phyloP scores from a whole-genome alignment of 2,113 vertebrate species.

The Gobio gobio region DNA sequence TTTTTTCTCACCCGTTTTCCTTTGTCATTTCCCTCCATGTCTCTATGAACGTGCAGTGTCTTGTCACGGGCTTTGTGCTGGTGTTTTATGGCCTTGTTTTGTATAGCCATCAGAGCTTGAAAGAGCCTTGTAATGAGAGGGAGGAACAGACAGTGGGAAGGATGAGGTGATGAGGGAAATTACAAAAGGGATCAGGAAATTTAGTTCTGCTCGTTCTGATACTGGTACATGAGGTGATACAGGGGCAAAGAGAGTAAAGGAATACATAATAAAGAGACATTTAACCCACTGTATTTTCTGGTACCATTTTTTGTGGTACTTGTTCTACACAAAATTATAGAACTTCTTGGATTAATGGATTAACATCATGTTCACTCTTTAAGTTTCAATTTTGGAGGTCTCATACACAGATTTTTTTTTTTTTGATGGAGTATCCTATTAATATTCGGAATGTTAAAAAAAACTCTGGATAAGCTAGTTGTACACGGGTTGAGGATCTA shows the following conservation, averaged over 20 bases:
- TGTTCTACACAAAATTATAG: not conserved
- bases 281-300: not conserved
- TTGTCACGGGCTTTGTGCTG: conserved; percentile 48
- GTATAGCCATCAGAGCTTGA: conserved; percentile 45
- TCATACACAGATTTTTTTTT: too few relatives aligned
- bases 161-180: conserved; percentile 51
- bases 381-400: too few relatives aligned
- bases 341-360: too few relatives aligned
- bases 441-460: too few relatives aligned
- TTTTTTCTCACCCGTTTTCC: conserved; percentile 9
- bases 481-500: too few relatives aligned
- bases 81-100: conserved; percentile 51
- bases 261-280: not conserved
- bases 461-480: too few relatives aligned
- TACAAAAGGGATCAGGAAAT: conserved; percentile 35
- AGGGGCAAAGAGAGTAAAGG: conserved; percentile 2
- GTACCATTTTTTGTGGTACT: not conserved
- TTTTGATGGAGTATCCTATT: too few relatives aligned
- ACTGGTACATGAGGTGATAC: not conserved
- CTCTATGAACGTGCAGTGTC: conserved; percentile 27
- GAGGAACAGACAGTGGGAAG: conserved; percentile 30
- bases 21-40: conserved; percentile 24
- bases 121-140: conserved; percentile 49
- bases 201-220: conserved; percentile 17
- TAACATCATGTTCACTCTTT: too few relatives aligned